Percentiles rank a stretch among this genome's conserved stretches.
phyloP scores from a whole-genome alignment of 2,888 invertebrate species.

The Camptogramma bilineatum region DNA sequence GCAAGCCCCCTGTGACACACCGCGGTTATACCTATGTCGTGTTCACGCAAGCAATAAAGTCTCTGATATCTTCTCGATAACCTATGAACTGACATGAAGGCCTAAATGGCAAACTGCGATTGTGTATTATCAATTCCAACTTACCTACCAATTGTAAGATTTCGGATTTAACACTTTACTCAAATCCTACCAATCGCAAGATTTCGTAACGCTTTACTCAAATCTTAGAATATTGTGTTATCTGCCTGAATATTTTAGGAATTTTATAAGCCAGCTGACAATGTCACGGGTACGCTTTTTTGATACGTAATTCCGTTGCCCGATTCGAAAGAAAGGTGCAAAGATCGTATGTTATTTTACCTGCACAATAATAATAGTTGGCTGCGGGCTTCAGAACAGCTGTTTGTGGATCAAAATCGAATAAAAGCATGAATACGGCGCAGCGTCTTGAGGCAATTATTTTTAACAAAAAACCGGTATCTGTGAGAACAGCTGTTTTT shows the following conservation, averaged over 20 bases:
- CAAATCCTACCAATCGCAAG: neutral
- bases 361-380: conserved; percentile 67
- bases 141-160: neutral
- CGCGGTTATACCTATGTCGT: conserved; percentile 25
- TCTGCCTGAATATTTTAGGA: conserved; percentile 8
- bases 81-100: conserved; percentile 59
- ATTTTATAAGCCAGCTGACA: conserved; percentile 11
- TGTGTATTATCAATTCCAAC: conserved; percentile 19
- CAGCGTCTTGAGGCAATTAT: conserved; percentile 54
- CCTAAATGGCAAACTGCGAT: conserved; percentile 55
- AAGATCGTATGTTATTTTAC: conserved; percentile 68
- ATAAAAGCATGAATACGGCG: conserved; percentile 58
- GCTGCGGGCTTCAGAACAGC: conserved; percentile 62
- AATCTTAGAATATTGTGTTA: no score
- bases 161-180: conserved; percentile 1
- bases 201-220: neutral
- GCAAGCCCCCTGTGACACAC: conserved; percentile 49
- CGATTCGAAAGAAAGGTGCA: conserved; percentile 45
- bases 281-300: conserved; percentile 12
- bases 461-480: conserved; percentile 30
- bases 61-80: conserved; percentile 61
- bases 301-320: conserved; percentile 46
- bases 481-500: conserved; percentile 32
- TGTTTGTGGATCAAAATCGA: conserved; percentile 66
- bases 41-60: conserved; percentile 51